Evolutionary conservation across 2,113 vertebrate species (phyloP).

Genomic region (Leiothrix lutea): DNA sequence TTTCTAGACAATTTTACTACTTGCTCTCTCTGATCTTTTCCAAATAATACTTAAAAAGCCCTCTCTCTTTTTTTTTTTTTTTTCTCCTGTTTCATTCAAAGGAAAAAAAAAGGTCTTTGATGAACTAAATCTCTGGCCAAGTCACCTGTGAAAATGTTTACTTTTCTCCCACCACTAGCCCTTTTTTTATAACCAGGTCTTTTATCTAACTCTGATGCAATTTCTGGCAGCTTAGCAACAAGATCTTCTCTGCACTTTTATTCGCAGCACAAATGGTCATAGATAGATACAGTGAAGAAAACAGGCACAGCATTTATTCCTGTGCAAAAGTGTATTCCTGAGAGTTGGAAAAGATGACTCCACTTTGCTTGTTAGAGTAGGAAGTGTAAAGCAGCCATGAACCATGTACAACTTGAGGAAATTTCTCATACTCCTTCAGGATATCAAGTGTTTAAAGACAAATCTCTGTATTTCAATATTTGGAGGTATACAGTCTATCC

Average conservation of each 20-base stretch:
- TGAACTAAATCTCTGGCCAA: not conserved
- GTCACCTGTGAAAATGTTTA: constrained; percentile 50
- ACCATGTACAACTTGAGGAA: not conserved
- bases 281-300: not conserved
- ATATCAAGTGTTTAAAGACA: not conserved
- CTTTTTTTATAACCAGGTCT: not conserved
- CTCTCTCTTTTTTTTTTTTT: not conserved
- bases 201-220: not conserved
- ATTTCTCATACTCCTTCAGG: not conserved
- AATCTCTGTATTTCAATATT: not conserved
- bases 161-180: not conserved
- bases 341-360: not conserved
- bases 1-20: not conserved
- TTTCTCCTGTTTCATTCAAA: not conserved
- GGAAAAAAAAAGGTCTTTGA: not conserved
- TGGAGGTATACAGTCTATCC: not conserved
- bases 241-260: not conserved
- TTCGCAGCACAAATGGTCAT: not conserved
- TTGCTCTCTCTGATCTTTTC: not conserved
- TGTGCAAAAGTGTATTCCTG: not conserved
- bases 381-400: not conserved
- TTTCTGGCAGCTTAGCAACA: constrained; percentile 10
- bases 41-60: not conserved
- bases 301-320: not conserved
- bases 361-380: not conserved